These are phyloP conservation scores for Haplotaxodon microlepis DNA, from an alignment of 2,113 vertebrate species.

Conservation along the genomic window DNA sequence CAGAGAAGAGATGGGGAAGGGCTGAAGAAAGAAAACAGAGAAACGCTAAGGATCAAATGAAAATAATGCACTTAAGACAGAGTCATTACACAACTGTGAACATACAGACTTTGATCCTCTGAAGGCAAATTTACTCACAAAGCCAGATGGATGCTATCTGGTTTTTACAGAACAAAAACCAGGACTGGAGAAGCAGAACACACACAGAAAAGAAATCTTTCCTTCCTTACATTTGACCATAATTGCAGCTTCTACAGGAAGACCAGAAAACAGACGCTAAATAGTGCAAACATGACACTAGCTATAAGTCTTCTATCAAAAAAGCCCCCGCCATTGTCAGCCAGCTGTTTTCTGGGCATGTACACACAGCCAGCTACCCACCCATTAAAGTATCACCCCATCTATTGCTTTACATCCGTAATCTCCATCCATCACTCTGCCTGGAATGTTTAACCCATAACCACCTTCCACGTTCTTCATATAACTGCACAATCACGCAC, in stretches of 20 bases:
- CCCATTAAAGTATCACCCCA: background rate
- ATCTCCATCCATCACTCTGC: background rate
- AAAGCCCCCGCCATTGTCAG: background rate
- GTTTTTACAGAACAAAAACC: constrained; percentile 1
- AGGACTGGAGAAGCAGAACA: constrained; percentile 6
- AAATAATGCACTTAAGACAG: constrained; percentile 48
- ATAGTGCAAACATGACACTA: background rate
- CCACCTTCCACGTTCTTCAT: background rate
- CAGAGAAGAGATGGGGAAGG: constrained; percentile 8
- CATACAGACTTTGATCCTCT: constrained; percentile 34
- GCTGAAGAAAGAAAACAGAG: background rate
- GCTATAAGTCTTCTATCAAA: background rate
- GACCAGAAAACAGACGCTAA: constrained; percentile 1
- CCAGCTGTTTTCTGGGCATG: background rate
- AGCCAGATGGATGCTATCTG: background rate
- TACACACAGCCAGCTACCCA: background rate
- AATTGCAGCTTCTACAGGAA: background rate
- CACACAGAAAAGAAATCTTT: background rate
- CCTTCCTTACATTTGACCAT: background rate
- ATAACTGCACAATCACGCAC: background rate
- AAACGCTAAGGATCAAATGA: constrained; percentile 18
- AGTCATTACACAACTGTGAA: constrained; percentile 43
- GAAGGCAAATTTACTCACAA: constrained; percentile 33
- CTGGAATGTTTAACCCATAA: constrained; percentile 45
- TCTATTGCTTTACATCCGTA: background rate